These are phyloP conservation scores for Ahaetulla prasina DNA, from an alignment of 2,113 vertebrate species.

Conservation along the genomic window DNA sequence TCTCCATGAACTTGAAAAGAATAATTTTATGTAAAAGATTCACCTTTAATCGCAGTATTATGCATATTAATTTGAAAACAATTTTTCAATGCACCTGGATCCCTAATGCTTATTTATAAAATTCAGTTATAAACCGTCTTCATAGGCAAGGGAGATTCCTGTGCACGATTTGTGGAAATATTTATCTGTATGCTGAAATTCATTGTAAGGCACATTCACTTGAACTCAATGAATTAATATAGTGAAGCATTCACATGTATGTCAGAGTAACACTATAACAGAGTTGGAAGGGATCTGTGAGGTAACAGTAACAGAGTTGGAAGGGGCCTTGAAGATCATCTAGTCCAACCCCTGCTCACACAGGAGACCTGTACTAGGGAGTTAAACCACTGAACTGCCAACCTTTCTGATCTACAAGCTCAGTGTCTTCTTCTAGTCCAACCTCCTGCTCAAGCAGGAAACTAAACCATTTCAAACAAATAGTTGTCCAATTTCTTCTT, in stretches of 20 bases:
- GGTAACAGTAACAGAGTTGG: too few species aligned
- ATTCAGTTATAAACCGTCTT: constrained; percentile 42
- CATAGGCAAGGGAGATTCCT: constrained; percentile 19
- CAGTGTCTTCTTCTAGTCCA: too few species aligned
- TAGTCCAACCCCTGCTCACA: too few species aligned
- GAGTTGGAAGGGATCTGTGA: too few species aligned
- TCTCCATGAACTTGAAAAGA: constrained; percentile 28
- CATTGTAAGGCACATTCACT: neutral
- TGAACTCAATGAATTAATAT: neutral
- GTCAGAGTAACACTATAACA: neutral
- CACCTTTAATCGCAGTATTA: constrained; percentile 15
- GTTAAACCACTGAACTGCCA: too few species aligned
- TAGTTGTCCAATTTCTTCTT: neutral
- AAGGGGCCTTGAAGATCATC: too few species aligned
- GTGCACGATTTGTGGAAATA: neutral
- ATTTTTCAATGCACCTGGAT: neutral
- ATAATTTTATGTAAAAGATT: constrained; percentile 25
- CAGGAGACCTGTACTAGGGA: too few species aligned
- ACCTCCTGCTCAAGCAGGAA: too few species aligned
- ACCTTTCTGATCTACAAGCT: too few species aligned
- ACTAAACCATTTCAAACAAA: neutral
- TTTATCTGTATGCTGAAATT: neutral
- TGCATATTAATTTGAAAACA: neutral
- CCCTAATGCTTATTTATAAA: neutral
- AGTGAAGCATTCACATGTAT: neutral